phyloP scores from a whole-genome alignment of 2,888 invertebrate genomes.

The Polydrusus cervinus region DNA sequence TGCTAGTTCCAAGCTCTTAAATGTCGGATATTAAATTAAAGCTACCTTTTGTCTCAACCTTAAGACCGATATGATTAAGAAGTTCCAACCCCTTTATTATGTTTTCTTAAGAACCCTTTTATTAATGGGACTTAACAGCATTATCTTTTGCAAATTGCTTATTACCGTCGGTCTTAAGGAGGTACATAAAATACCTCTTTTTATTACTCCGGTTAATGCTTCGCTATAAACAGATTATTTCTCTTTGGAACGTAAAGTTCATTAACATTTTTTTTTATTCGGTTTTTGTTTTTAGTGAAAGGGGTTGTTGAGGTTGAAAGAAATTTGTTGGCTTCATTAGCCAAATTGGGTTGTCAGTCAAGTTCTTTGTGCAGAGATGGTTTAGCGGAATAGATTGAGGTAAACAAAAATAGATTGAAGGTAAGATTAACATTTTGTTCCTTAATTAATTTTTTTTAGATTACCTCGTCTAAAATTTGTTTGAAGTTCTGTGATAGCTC shows the following conservation, averaged over 20 bases:
- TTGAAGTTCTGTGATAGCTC: no score
- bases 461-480: no score
- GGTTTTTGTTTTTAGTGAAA: background rate
- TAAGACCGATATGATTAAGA: conserved; percentile 46
- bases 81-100: conserved; percentile 50
- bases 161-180: conserved; percentile 39
- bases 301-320: background rate
- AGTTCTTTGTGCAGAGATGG: background rate
- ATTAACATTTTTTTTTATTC: conserved; percentile 10
- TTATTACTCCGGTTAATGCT: conserved; percentile 30
- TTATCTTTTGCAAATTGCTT: conserved; percentile 53
- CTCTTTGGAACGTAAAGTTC: conserved; percentile 20
- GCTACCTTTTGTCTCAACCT: conserved; percentile 50
- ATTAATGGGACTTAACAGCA: conserved; percentile 49
- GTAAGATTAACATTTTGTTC: no score
- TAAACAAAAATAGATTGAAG: no score
- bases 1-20: conserved; percentile 35
- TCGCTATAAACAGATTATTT: conserved; percentile 34
- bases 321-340: background rate
- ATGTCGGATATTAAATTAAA: conserved; percentile 50
- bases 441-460: no score
- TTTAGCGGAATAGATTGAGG: background rate
- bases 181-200: conserved; percentile 39
- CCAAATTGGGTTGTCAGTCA: background rate
- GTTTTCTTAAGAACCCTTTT: conserved; percentile 52